Evolutionary conservation across 1,140 invertebrate species (phyloP).

Genomic region (Leptinotarsa lineolata): DNA sequence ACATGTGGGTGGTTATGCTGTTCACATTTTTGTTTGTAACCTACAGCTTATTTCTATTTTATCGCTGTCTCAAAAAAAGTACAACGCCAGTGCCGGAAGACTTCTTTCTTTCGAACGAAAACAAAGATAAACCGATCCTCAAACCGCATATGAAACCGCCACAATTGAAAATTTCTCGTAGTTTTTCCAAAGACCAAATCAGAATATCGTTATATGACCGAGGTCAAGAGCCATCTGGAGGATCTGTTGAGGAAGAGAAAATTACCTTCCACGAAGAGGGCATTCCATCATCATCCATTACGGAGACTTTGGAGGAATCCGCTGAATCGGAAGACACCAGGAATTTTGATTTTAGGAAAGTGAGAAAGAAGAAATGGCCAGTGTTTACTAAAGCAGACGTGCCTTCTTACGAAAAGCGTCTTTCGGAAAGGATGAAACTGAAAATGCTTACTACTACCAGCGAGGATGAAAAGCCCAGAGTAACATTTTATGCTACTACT

Average conservation of each 20-base stretch:
- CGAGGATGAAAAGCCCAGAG: background rate
- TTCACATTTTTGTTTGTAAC: background rate
- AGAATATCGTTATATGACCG: background rate
- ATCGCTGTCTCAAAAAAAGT: background rate
- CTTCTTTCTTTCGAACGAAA: background rate
- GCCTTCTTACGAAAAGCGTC: background rate
- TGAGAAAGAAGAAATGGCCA: background rate
- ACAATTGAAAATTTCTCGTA: background rate
- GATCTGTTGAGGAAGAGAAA: background rate
- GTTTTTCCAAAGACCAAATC: background rate
- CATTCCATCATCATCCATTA: background rate
- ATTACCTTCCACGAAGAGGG: background rate
- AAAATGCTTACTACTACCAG: background rate
- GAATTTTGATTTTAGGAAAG: background rate
- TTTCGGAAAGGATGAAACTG: background rate
- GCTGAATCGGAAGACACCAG: background rate
- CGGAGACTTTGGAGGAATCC: background rate
- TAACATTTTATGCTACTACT: slow-evolving; percentile 15
- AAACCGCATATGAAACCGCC: background rate
- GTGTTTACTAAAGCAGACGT: background rate
- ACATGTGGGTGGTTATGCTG: background rate
- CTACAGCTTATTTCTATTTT: background rate
- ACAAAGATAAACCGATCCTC: background rate
- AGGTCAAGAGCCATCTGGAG: background rate
- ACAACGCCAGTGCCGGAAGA: background rate